Evolutionary conservation across 1,140 invertebrate species (phyloP).

Genomic region (honey bee (Apis mellifera)): DNA sequence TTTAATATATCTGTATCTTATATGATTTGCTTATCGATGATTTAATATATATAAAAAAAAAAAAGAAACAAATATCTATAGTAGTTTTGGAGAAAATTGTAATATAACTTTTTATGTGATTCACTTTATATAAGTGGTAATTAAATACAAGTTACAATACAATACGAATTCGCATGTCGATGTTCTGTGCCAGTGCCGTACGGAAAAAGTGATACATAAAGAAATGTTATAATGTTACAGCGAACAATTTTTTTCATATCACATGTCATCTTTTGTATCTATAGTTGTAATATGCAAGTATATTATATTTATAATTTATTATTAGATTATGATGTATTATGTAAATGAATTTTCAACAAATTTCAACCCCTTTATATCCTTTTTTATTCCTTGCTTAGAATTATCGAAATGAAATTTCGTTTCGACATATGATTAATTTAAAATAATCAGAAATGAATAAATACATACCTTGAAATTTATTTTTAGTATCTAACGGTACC

Average conservation of each 20-base stretch:
- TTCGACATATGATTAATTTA: not conserved
- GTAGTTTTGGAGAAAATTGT: too few species aligned
- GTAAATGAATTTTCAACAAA: not conserved
- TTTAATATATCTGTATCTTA: not conserved
- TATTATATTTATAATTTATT: conserved; percentile 71
- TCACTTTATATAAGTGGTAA: not conserved
- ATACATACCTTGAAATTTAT: conserved; percentile 29
- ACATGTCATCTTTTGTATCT: conserved; percentile 57
- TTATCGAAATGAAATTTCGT: not conserved
- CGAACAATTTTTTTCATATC: conserved; percentile 45
- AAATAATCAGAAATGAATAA: not conserved
- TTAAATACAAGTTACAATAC: not conserved
- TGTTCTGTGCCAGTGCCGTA: conserved; percentile 15
- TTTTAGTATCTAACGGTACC: conserved; percentile 51
- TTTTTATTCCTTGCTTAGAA: not conserved
- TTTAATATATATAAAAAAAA: not conserved
- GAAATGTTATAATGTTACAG: conserved; percentile 23
- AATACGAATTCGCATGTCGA: conserved; percentile 2
- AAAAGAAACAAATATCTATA: too few species aligned
- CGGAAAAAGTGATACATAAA: conserved; percentile 21
- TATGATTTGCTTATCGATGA: not conserved
- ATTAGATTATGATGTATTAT: conserved; percentile 54
- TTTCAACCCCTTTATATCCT: not conserved
- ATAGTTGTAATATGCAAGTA: conserved; percentile 62
- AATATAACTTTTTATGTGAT: too few species aligned